Percentiles rank a stretch among this genome's conserved stretches.
These are phyloP conservation scores for Podarcis muralis DNA, from an alignment of 2,113 vertebrate species.

Conservation along the genomic window DNA sequence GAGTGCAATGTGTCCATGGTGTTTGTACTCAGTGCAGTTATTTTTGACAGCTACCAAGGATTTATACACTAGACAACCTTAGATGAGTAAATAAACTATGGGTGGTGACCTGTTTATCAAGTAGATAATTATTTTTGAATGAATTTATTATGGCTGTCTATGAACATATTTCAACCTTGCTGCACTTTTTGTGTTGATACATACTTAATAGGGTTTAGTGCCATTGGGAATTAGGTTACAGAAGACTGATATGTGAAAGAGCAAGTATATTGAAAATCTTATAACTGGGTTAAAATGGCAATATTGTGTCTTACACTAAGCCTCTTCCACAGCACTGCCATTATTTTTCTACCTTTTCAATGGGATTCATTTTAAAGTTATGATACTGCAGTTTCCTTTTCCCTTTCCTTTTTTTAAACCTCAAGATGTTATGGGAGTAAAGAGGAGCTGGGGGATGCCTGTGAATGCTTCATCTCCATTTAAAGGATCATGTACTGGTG, in stretches of 20 bases:
- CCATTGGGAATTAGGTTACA: conserved; percentile 25
- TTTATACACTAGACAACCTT: conserved; percentile 25
- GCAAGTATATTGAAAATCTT: conserved; percentile 3
- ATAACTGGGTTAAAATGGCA: neutral
- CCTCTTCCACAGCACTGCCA: neutral
- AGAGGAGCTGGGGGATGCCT: neutral
- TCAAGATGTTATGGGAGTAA: neutral
- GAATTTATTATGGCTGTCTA: conserved; percentile 19
- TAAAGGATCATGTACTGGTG: neutral
- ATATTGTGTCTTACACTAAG: conserved; percentile 18
- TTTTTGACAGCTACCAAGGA: neutral
- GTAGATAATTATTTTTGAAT: conserved; percentile 15
- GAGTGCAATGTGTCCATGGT: no score
- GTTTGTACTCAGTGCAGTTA: neutral
- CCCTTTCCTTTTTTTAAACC: neutral
- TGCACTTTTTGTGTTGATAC: conserved; percentile 24
- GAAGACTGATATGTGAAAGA: neutral
- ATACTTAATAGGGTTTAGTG: conserved; percentile 6
- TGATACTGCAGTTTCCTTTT: neutral
- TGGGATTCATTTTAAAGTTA: conserved; percentile 33
- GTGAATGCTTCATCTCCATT: neutral
- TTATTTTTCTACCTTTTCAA: conserved; percentile 39
- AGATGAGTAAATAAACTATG: neutral
- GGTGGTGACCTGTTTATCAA: conserved; percentile 19
- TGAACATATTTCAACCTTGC: conserved; percentile 21